phyloP scores from a whole-genome alignment of 2,888 invertebrate genomes.

The Phytoseiulus persimilis region DNA sequence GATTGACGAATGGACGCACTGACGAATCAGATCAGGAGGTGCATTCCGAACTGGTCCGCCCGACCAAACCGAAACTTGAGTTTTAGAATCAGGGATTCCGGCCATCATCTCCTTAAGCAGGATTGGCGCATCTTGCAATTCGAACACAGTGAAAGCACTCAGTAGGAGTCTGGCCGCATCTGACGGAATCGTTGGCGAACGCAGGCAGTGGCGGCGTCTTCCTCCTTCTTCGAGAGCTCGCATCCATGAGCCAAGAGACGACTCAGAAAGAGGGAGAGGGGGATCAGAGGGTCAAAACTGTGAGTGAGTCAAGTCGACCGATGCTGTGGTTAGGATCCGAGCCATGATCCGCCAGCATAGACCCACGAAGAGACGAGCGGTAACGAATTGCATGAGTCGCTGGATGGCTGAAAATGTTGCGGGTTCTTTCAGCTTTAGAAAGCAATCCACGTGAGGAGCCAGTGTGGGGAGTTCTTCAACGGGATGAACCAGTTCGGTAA shows the following conservation, averaged over 20 bases:
- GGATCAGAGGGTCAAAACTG: background rate
- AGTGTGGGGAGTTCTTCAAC: too few species aligned
- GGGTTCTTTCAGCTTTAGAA: too few species aligned
- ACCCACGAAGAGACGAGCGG: background rate
- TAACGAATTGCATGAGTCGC: background rate
- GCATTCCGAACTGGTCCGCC: background rate
- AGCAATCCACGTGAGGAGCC: too few species aligned
- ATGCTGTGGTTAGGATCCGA: background rate
- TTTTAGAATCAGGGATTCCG: background rate
- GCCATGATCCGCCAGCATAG: background rate
- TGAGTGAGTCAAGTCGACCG: background rate
- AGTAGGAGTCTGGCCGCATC: background rate
- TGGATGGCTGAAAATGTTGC: too few species aligned
- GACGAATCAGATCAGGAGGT: slow-evolving; percentile 5
- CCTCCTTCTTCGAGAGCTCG: background rate
- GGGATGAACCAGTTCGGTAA: too few species aligned
- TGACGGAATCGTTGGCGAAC: background rate
- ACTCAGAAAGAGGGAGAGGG: background rate
- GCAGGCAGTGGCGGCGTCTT: background rate
- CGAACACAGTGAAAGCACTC: background rate
- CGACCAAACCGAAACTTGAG: background rate
- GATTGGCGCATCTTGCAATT: background rate
- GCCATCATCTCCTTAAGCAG: background rate
- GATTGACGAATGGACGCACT: background rate
- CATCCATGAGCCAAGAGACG: background rate